phyloP scores from a whole-genome alignment of 2,797 vertebrate species.

The Myotis vivesi region DNA sequence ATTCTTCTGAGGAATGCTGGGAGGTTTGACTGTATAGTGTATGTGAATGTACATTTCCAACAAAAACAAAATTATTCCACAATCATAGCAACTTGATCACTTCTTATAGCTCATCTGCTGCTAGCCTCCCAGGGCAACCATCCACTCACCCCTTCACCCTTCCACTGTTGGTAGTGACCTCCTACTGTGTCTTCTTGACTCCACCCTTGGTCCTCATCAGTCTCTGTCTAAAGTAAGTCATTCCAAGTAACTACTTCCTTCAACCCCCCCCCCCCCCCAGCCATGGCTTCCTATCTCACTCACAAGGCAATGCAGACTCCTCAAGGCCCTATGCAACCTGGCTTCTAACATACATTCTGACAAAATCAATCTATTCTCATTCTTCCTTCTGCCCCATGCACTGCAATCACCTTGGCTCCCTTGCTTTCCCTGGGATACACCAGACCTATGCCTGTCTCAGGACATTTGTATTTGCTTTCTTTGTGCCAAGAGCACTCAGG shows the following conservation, averaged over 20 bases:
- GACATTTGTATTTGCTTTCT: not conserved
- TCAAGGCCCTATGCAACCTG: not conserved
- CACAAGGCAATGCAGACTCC: too few relatives aligned
- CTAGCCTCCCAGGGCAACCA: not conserved
- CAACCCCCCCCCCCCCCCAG: rapidly evolving
- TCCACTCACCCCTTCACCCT: not conserved
- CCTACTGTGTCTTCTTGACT: not conserved
- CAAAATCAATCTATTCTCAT: not conserved
- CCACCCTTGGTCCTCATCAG: not conserved
- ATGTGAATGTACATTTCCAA: not conserved
- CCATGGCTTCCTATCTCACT: too few relatives aligned
- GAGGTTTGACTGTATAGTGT: too few relatives aligned
- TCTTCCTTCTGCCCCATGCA: not conserved
- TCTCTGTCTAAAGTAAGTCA: not conserved
- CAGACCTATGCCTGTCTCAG: not conserved
- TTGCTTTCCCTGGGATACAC: not conserved
- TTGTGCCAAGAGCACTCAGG: not conserved
- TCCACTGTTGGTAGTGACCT: not conserved
- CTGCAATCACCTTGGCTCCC: rapidly evolving
- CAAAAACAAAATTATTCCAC: not conserved
- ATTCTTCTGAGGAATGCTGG: not conserved
- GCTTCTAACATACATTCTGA: not conserved
- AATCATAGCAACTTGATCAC: not conserved
- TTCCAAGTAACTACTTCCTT: not conserved
- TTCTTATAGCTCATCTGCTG: too few relatives aligned